These are phyloP conservation scores for Cheracebus regulus DNA, from an alignment of 2,797 vertebrate genomes.

Conservation along the genomic window DNA sequence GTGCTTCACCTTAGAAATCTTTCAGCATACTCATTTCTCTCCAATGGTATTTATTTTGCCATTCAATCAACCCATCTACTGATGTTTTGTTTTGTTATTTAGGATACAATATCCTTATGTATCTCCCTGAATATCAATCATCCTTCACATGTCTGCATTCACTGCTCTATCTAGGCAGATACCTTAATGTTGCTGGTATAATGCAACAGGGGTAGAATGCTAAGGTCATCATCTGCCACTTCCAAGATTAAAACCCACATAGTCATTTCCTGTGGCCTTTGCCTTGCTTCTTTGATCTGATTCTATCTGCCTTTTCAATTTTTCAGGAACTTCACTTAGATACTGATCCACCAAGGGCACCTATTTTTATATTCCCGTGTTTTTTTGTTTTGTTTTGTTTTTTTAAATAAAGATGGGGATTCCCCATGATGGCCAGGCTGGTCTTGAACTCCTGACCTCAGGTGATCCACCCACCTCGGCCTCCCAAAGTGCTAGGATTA, in stretches of 20 bases:
- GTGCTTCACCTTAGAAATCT: background rate
- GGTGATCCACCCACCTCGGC: too few species aligned
- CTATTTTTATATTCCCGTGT: background rate
- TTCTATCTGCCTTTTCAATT: background rate
- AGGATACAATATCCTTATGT: background rate
- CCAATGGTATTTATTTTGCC: background rate
- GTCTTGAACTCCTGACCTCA: too few species aligned
- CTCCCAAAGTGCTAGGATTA: too few species aligned
- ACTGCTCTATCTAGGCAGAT: background rate
- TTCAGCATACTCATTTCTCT: background rate
- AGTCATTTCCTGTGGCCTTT: background rate
- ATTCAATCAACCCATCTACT: background rate
- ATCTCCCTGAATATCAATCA: background rate
- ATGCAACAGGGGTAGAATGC: background rate
- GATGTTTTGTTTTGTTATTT: background rate
- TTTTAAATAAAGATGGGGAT: too few species aligned
- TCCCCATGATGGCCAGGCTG: too few species aligned
- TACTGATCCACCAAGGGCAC: background rate
- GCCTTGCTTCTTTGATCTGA: background rate
- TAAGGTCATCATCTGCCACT: background rate
- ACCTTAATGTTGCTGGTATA: background rate
- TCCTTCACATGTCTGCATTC: background rate
- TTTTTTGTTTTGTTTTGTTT: background rate
- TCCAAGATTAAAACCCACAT: background rate
- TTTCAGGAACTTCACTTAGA: conserved; percentile 19